Percentiles rank a stretch among this genome's conserved stretches.
Conservation (phyloP, 2,113 vertebrate species). For the Aix galericulata region DNA sequence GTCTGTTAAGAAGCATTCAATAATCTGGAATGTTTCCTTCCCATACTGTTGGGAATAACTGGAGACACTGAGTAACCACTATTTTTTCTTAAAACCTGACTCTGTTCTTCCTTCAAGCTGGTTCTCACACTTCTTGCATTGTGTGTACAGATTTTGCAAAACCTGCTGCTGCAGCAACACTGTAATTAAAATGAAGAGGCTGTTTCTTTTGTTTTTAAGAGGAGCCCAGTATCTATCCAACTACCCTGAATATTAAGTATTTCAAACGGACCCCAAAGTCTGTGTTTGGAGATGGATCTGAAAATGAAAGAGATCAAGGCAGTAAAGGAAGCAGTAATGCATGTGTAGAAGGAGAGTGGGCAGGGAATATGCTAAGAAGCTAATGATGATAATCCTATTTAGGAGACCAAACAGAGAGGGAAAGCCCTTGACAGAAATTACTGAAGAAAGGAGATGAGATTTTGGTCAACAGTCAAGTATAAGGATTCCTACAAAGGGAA, state of each 20-base stretch:
- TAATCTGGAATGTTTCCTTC: not conserved
- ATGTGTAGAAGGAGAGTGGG: not conserved
- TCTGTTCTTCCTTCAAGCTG: not conserved
- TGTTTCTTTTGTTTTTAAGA: not conserved
- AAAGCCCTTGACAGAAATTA: not conserved
- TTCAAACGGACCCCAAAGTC: not conserved
- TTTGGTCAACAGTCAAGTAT: not conserved
- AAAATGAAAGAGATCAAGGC: not conserved
- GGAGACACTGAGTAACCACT: not conserved
- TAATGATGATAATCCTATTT: slow-evolving; percentile 44
- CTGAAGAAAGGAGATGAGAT: not conserved
- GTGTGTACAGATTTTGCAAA: not conserved
- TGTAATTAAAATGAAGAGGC: not conserved
- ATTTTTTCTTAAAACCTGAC: not conserved
- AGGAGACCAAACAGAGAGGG: slow-evolving; percentile 12
- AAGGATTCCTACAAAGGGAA: not conserved
- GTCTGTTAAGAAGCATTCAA: not conserved
- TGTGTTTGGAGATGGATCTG: not conserved
- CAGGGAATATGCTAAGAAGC: slow-evolving; percentile 18
- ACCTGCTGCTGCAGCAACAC: not conserved
- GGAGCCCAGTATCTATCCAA: not conserved
- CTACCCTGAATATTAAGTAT: not conserved
- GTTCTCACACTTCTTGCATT: not conserved
- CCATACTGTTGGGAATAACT: not conserved
- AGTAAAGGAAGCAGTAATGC: not conserved